These are phyloP conservation scores for Melipona beecheii DNA, from an alignment of 2,888 invertebrate genomes.

Conservation along the genomic window DNA sequence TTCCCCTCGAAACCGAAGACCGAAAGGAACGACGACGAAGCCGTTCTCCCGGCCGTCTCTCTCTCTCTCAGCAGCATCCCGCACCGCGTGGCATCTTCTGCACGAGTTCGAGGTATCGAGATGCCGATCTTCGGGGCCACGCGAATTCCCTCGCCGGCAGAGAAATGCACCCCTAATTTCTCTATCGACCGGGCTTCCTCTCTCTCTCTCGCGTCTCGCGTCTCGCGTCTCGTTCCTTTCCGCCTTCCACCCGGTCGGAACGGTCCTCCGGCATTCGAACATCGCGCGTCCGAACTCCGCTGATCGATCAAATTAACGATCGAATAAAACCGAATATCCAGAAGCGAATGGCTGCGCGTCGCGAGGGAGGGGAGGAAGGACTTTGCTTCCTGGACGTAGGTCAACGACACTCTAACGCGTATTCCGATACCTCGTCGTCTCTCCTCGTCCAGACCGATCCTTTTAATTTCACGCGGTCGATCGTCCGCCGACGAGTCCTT, in stretches of 20 bases:
- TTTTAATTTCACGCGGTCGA: conserved; percentile 72
- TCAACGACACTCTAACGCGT: conserved; percentile 64
- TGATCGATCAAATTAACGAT: conserved; percentile 63
- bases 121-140: conserved; percentile 59
- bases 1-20: neutral
- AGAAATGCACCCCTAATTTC: conserved; percentile 49
- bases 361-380: neutral
- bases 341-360: conserved; percentile 19
- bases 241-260: conserved; percentile 8
- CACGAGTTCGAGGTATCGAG: conserved; percentile 48
- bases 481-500: conserved; percentile 63
- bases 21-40: conserved; percentile 45
- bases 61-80: neutral
- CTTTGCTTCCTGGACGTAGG: conserved; percentile 54
- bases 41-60: conserved; percentile 31
- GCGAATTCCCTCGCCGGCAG: conserved; percentile 39
- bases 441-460: conserved; percentile 39
- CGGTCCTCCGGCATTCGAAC: conserved; percentile 41
- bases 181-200: conserved; percentile 39
- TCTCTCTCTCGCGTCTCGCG: conserved; percentile 14
- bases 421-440: conserved; percentile 46
- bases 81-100: conserved; percentile 27
- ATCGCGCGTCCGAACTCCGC: conserved; percentile 32
- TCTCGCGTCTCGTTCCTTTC: neutral
- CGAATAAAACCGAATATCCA: conserved; percentile 42